Evolutionary conservation across 2,113 vertebrate species (phyloP).

Genomic region (Nibea albiflora): DNA sequence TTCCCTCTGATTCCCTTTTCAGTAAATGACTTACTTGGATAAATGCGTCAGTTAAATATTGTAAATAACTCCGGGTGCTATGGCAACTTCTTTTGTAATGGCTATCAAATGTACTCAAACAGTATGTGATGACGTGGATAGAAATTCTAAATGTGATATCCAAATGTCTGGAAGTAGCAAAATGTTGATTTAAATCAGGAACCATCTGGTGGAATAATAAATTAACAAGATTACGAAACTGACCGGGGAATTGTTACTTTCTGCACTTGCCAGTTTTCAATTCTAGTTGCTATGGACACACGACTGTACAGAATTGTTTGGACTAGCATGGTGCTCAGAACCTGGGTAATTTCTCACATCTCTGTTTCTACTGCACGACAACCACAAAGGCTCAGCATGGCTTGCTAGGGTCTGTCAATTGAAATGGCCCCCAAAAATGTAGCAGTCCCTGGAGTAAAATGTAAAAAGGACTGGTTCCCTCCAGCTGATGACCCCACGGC

Average conservation of each 20-base stretch:
- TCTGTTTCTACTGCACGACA: neutral
- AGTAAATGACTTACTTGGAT: no score
- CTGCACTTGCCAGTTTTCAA: neutral
- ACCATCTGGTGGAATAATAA: neutral
- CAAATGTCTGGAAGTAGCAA: neutral
- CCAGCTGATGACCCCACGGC: constrained; percentile 64
- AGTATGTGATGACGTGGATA: no score
- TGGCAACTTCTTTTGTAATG: neutral
- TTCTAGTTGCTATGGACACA: neutral
- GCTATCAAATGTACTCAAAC: neutral
- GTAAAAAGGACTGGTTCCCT: constrained; percentile 32
- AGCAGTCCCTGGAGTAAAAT: constrained; percentile 5
- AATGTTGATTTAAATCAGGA: neutral
- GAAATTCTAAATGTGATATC: neutral
- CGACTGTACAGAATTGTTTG: neutral
- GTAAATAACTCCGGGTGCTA: no score
- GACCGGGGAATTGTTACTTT: neutral
- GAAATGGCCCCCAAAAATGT: constrained; percentile 18
- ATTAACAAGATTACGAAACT: neutral
- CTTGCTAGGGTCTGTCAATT: constrained; percentile 1
- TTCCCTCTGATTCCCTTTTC: no score
- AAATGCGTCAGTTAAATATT: no score
- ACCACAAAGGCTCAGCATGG: neutral
- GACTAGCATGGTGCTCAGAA: neutral
- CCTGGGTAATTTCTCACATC: neutral